A percentile compares a stretch with the other conserved stretches of the same genome.
Conservation (phyloP, 2,113 vertebrate species). For the Chaetodon auriga region DNA sequence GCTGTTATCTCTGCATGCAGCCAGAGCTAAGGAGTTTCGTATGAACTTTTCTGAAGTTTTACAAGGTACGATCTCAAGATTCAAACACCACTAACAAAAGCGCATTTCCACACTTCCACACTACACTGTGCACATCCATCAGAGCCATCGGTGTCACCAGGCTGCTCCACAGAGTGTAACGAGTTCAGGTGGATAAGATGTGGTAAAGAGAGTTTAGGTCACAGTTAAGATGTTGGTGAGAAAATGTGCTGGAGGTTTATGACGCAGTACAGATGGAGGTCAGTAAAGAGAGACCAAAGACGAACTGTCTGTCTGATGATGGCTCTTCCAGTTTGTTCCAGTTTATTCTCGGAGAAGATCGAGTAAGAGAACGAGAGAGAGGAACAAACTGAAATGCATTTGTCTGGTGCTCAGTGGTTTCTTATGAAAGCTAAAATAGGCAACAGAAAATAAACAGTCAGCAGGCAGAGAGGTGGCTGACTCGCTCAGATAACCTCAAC, state of each 20-base stretch:
- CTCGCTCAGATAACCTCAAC: not conserved
- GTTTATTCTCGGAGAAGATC: not conserved
- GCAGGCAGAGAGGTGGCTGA: not conserved
- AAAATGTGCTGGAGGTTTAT: not conserved
- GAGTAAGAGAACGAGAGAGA: not conserved
- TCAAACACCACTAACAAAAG: not conserved
- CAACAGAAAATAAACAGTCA: not conserved
- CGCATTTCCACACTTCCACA: not conserved
- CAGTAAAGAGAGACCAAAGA: not conserved
- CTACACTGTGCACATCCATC: not conserved
- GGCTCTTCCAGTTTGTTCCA: not conserved
- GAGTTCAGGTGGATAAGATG: not conserved
- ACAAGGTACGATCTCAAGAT: constrained; percentile 88
- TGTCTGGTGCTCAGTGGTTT: not conserved
- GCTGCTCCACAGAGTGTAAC: not conserved
- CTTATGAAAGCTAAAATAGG: not conserved
- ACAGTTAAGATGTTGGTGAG: not conserved
- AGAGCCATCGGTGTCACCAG: not conserved
- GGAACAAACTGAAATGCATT: not conserved
- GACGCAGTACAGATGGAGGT: not conserved
- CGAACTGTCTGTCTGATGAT: not conserved
- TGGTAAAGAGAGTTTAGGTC: not conserved
- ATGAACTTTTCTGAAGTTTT: constrained; percentile 95
- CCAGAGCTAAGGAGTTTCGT: constrained; percentile 95
- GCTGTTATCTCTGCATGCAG: constrained; percentile 87